phyloP scores from a whole-genome alignment of 92 coral and sea anemone species.

The Micromussa lordhowensis region DNA sequence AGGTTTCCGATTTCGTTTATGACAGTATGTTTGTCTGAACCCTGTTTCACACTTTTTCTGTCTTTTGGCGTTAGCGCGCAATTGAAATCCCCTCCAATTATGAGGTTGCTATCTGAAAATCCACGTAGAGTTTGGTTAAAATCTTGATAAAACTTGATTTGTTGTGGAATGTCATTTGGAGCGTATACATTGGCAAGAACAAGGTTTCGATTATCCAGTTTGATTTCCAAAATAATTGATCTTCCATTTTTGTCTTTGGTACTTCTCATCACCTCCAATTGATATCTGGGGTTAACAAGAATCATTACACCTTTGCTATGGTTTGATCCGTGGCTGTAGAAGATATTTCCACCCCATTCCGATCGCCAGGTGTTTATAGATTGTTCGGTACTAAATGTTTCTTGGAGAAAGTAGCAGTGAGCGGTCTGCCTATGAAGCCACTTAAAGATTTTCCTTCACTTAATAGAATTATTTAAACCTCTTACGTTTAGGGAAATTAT shows the following conservation, averaged over 20 bases:
- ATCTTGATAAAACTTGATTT: constrained; percentile 39
- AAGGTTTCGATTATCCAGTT: constrained; percentile 28
- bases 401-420: constrained; percentile 42
- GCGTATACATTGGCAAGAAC: constrained; percentile 37
- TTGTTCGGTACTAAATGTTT: constrained; percentile 34
- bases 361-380: constrained; percentile 33
- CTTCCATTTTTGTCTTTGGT: constrained; percentile 44
- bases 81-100: constrained; percentile 20
- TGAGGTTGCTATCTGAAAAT: constrained; percentile 23
- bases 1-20: constrained; percentile 34
- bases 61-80: too few species aligned
- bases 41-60: too few species aligned
- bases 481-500: too few species aligned
- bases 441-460: constrained; percentile 40
- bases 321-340: constrained; percentile 57
- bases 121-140: constrained; percentile 35
- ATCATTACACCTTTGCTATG: constrained; percentile 55
- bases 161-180: constrained; percentile 37
- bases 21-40: too few species aligned
- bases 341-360: constrained; percentile 60
- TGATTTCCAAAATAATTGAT: constrained; percentile 42
- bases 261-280: constrained; percentile 36
- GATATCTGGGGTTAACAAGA: too few species aligned
- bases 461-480: constrained; percentile 28
- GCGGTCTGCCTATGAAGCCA: constrained; percentile 49